phyloP scores from a whole-genome alignment of 2,113 vertebrate species.

The Saguinus midas region DNA sequence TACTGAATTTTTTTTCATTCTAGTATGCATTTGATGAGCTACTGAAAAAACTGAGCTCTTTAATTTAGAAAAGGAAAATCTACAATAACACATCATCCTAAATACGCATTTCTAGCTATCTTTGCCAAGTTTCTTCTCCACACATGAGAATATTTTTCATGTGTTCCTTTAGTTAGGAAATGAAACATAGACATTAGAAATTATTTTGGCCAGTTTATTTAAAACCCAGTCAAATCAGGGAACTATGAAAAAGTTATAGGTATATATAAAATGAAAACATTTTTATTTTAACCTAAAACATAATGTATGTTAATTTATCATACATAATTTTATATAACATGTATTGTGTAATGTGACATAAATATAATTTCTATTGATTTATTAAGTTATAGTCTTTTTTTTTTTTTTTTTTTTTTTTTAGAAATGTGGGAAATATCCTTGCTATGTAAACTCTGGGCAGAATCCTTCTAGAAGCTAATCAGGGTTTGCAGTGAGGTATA shows the following conservation, averaged over 20 bases:
- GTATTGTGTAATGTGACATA: background rate
- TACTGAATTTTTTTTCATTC: background rate
- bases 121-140: background rate
- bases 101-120: background rate
- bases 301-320: background rate
- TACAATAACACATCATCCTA: background rate
- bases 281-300: background rate
- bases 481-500: background rate
- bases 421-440: background rate
- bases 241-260: background rate
- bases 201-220: background rate
- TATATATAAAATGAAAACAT: background rate
- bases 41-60: background rate
- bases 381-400: background rate
- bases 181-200: background rate
- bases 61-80: background rate
- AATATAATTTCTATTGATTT: background rate
- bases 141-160: background rate
- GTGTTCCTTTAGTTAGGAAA: background rate
- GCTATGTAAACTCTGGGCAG: background rate
- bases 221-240: background rate
- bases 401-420: background rate
- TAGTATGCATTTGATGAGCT: background rate
- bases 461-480: background rate
- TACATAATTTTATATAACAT: background rate